Percentiles rank a stretch among this genome's conserved stretches.
These are phyloP conservation scores for Agrochola lota DNA, from an alignment of 2,888 invertebrate genomes.

Conservation along the genomic window DNA sequence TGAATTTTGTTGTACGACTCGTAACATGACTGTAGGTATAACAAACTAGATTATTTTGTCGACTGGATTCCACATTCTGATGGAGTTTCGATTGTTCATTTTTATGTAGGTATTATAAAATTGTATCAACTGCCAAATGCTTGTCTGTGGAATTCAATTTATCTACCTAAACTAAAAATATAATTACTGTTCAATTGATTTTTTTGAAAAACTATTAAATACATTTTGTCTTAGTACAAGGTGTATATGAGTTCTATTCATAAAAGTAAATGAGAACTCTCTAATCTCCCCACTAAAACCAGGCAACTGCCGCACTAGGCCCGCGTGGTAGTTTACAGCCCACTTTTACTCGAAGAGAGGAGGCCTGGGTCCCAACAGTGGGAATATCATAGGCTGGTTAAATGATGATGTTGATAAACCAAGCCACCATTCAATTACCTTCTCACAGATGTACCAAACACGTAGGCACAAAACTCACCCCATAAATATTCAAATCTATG, in stretches of 20 bases:
- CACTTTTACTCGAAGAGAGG: too few relatives aligned
- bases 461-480: slow-evolving; percentile 45
- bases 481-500: slow-evolving; percentile 67
- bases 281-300: background rate
- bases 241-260: background rate
- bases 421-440: background rate
- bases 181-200: background rate
- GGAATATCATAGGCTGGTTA: too few relatives aligned
- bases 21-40: slow-evolving; percentile 9
- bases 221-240: background rate
- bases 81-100: background rate
- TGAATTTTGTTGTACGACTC: slow-evolving; percentile 40
- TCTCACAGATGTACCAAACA: slow-evolving; percentile 29
- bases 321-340: too few relatives aligned
- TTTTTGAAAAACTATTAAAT: background rate
- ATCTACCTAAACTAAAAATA: background rate
- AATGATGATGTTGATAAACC: too few relatives aligned
- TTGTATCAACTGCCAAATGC: background rate
- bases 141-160: background rate
- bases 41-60: slow-evolving; percentile 6
- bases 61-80: background rate
- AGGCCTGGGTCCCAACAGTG: too few relatives aligned
- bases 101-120: background rate
- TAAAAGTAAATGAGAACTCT: background rate
- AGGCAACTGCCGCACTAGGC: too few relatives aligned